phyloP scores from a whole-genome alignment of 2,888 invertebrate genomes.

The Blastobasis lacticolella region DNA sequence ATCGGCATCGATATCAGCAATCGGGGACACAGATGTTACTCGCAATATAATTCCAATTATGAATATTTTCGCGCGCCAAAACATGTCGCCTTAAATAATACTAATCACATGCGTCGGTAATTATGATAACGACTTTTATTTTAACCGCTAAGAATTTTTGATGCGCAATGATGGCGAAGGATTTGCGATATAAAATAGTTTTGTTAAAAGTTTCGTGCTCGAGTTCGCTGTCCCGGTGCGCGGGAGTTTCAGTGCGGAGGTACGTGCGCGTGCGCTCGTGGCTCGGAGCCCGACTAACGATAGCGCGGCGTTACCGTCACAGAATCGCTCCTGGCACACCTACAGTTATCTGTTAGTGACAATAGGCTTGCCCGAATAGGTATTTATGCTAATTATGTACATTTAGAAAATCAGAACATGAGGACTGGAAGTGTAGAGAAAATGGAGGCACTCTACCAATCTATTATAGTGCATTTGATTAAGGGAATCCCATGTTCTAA shows the following conservation, averaged over 20 bases:
- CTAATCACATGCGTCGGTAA: slow-evolving; percentile 16
- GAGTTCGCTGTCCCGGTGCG: slow-evolving; percentile 8
- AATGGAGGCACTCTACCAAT: too few relatives aligned
- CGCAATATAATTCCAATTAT: slow-evolving; percentile 51
- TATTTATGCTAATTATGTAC: too few relatives aligned
- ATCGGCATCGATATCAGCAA: slow-evolving; percentile 52
- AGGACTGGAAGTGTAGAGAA: too few relatives aligned
- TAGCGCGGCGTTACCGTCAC: too few relatives aligned
- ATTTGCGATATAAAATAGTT: not conserved
- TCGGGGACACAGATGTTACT: slow-evolving; percentile 50
- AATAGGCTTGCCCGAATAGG: too few relatives aligned
- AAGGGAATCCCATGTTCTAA: too few relatives aligned
- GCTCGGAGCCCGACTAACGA: slow-evolving; percentile 21
- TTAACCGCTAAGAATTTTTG: not conserved
- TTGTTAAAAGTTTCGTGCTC: not conserved
- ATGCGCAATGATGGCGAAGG: not conserved
- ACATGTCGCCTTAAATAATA: slow-evolving; percentile 25
- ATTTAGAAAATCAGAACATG: too few relatives aligned
- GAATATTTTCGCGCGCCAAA: slow-evolving; percentile 37
- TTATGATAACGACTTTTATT: not conserved
- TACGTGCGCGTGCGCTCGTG: slow-evolving; percentile 7
- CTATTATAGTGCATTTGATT: too few relatives aligned
- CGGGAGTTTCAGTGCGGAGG: slow-evolving; percentile 2
- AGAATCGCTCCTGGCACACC: too few relatives aligned
- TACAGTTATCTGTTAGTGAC: too few relatives aligned